Evolutionary conservation across 2,888 invertebrate genomes (phyloP).

Genomic region (Xanthia icteritia): DNA sequence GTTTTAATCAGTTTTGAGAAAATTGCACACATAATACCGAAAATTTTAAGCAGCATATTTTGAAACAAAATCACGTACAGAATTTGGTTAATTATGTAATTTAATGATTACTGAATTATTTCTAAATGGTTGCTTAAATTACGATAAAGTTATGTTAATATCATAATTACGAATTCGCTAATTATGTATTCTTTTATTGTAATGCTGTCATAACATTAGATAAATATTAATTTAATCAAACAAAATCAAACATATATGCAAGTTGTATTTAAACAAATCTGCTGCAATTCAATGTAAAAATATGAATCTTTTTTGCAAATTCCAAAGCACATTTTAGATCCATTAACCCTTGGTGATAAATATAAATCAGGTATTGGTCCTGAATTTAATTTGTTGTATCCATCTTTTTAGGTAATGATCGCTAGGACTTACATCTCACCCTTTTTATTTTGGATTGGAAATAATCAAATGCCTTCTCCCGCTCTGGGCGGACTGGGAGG

Average conservation of each 20-base stretch:
- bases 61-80: slow-evolving; percentile 51
- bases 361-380: too few species aligned
- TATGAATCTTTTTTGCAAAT: too few species aligned
- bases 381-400: not conserved
- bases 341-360: too few species aligned
- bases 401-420: too few species aligned
- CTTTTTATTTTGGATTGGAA: too few species aligned
- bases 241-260: not conserved
- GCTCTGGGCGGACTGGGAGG: too few species aligned
- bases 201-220: slow-evolving; percentile 19
- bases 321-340: too few species aligned
- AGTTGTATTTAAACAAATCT: not conserved
- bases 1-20: slow-evolving; percentile 60
- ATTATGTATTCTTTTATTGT: slow-evolving; percentile 18
- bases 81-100: slow-evolving; percentile 34
- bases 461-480: too few species aligned
- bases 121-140: slow-evolving; percentile 5
- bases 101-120: slow-evolving; percentile 20
- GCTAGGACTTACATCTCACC: too few species aligned
- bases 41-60: slow-evolving; percentile 11
- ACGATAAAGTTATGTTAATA: slow-evolving; percentile 30
- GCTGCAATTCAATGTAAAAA: not conserved
- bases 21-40: slow-evolving; percentile 44
- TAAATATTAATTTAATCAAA: not conserved
- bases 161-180: slow-evolving; percentile 4